Evolutionary conservation across 1,140 invertebrate species (phyloP), one percentile per base, ranked within the genome.

Genomic region (Nephila pilipes): DNA sequence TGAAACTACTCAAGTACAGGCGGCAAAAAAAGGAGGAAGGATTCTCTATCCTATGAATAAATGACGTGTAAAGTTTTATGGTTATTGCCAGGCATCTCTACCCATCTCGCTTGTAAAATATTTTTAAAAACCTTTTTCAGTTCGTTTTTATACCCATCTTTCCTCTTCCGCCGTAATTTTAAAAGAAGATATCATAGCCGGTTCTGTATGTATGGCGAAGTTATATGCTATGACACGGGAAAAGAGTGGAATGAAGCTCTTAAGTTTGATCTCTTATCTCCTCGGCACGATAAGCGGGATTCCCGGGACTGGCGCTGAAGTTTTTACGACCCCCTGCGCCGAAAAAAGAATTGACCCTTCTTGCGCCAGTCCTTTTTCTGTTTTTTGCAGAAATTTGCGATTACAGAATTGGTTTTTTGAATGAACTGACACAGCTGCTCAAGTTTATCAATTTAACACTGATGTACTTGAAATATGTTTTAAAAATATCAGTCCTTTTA

Each of bases 51-150:
- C 75, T 87, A 87, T 93, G 91, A 93, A 93, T 87, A 93, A 93
- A 79, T 87, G 91, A 93, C 83, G 91, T 87, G 91, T 93, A 87
- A 93, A 93, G 83, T 93, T 93, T 93, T 93, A 93, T 93, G 85
- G 91, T 93, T 93, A 87, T 93, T 93, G 63, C 91, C 65, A 12
- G 12, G 18, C 36, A 14, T 92, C 63, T 36, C 55, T 80, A 55
- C 85, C 65, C n/a, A 29, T 85, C 55, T 79, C 55, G 85, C 79
- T 57, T 83, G 55, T 63, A 81, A 91, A 65, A 92, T 85, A 29
- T 87, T 87, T 60, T 38, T 60, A 87, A 80, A 75, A 79, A 93
- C 63, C 63, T 57, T 87, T 65, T 91, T 60, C 58, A 60, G 75
- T 32, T 91, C 89, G 55, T 91, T 83, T 63, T 91, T 90, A 81